Evolutionary conservation across 1,140 invertebrate species (phyloP).

Genomic region (Ceratina calcarata): DNA sequence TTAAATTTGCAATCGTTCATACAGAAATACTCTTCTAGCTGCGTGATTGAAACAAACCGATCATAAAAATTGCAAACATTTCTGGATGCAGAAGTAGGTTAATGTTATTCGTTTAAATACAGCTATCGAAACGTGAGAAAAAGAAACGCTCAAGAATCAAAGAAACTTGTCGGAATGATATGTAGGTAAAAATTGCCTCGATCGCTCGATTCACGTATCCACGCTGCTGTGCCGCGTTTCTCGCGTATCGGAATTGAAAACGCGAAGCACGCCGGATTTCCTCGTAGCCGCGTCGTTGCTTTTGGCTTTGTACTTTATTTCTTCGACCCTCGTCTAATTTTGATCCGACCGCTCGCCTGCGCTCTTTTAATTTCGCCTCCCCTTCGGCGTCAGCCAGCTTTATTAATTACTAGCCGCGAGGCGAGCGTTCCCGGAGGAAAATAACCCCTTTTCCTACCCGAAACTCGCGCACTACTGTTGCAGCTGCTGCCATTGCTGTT

Average conservation of each 20-base stretch:
- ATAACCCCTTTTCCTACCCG: background rate
- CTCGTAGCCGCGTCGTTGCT: too few species aligned
- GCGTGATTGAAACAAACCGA: too few species aligned
- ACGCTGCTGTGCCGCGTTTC: background rate
- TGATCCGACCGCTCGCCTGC: too few species aligned
- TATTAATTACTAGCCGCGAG: conserved; percentile 22
- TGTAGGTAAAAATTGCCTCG: background rate
- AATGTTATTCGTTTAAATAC: too few species aligned
- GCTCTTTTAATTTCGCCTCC: conserved; percentile 16
- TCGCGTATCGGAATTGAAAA: background rate
- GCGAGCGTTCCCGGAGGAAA: background rate
- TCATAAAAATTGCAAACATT: too few species aligned
- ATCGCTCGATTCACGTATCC: background rate
- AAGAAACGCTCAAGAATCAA: too few species aligned
- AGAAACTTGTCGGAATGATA: background rate
- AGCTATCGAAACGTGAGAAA: too few species aligned
- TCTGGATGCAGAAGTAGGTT: too few species aligned
- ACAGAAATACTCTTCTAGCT: too few species aligned
- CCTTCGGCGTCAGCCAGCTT: background rate
- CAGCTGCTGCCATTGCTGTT: background rate
- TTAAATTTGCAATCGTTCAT: too few species aligned
- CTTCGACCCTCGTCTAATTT: too few species aligned
- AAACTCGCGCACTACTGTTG: background rate
- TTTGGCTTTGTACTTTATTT: conserved; percentile 6
- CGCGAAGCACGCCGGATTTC: too few species aligned